Conservation (phyloP, 2,888 invertebrate species). For the Elysia crispata region DNA sequence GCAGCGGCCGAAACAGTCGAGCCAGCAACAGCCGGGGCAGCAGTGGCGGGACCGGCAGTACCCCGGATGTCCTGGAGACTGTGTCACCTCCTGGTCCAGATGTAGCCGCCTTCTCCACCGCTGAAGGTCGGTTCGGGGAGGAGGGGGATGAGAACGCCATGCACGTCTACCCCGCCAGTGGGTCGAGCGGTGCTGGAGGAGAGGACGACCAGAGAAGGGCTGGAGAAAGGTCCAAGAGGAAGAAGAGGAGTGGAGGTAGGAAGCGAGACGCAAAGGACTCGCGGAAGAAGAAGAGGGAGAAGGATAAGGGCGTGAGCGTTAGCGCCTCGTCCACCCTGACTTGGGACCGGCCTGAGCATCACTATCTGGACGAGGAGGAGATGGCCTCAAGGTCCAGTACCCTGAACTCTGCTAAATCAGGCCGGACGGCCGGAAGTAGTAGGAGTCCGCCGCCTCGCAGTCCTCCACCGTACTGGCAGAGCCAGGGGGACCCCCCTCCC, state of each 20-base stretch:
- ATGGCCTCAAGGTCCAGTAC: slow-evolving; percentile 27
- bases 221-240: no score
- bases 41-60: not conserved
- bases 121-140: no score
- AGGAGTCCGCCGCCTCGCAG: slow-evolving; percentile 11
- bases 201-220: no score
- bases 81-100: no score
- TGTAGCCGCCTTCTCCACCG: no score
- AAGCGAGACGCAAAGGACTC: slow-evolving; percentile 3
- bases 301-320: not conserved
- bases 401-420: slow-evolving; percentile 22
- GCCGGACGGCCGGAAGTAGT: slow-evolving; percentile 7
- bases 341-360: slow-evolving; percentile 36
- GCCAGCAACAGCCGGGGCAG: not conserved
- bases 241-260: no score
- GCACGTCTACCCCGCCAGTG: no score
- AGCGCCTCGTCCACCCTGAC: slow-evolving; percentile 33
- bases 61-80: not conserved
- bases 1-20: no score
- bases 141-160: no score
- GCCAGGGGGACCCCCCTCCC: slow-evolving; percentile 45
- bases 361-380: slow-evolving; percentile 41
- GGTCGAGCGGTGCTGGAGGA: no score
- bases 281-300: not conserved
- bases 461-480: slow-evolving; percentile 47